Base-by-base conservation (phyloP, 2,113 vertebrate genomes). In the Scalopus aquaticus region DNA sequence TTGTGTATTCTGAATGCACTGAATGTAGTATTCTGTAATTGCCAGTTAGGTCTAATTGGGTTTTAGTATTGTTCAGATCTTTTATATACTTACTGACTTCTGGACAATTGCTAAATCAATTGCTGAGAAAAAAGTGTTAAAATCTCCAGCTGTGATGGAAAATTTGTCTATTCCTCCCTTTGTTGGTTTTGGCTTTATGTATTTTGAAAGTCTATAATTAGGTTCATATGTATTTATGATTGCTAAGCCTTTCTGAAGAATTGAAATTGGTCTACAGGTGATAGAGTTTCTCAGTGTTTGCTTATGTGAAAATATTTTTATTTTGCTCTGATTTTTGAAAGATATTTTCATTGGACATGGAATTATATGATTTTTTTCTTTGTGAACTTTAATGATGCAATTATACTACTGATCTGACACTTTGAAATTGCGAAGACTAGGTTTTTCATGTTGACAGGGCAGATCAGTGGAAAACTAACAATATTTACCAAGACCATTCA, bases 81-180 rank as follows among this genome's bases (percentile, higher is more conserved):
- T 85, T 85, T 49, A 35, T 77, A 28, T 70, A 60, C 70, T 92
- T 76, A 86, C 51, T 86, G 28, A 89, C 16, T 89, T 90, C 70
- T n/a, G 26, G 56, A n/a, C 24, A 82, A 67, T 39, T 90, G 30
- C 24, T 82, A 51, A 88, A 67, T 32, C 35, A 92, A 9, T 82
- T 86, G 37, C 44, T 77, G 60, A 76, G 15, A 49, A 2, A 82
- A 3, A 16, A 7, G 9, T 67, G 30, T 70, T 88, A 54, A 80
- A 79, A 69, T 84, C 5, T 81, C 30, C 13, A 93, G 35, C 35
- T 74, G 15, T 80, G 32, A 67, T 30, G 74, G 32, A 49, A 5
- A 80, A 76, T 49, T 77, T 76, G 15, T 51, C 35, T 58, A 12
- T 91, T 91, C 28, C 22, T 19, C 15, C 3, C 1, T 60, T 86